Base-by-base conservation (phyloP, 1,140 invertebrate species). In the Cotesia glomerata region DNA sequence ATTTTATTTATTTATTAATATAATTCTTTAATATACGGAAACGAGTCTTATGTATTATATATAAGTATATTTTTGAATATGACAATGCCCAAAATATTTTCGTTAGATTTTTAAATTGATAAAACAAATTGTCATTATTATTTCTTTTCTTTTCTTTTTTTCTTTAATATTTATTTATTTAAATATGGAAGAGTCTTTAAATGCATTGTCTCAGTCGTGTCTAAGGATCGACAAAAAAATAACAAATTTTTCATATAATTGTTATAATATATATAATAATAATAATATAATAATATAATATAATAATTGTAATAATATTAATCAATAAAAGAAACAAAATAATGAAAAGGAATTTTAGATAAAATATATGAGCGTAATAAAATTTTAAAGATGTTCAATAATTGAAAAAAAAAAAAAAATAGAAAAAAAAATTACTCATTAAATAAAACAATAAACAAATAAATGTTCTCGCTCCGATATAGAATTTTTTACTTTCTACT, bases 1-100 rank as follows among this genome's bases (percentile, higher is more conserved):
- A 70, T 70, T 64, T 39, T 70, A 62, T 70, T 70, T 62, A 66
- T 66, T 51, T 66, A 66, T 68, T 51, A 51, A 34, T 69, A 59
- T 69, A 34, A 54, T 51, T 69, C 56, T 69, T 61, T 45, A 56
- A 18, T 69, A 56, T 56, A 52, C 32, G 58, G 34, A 32, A 69
- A 54, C 52, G 52, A 54, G 52, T 61, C 54, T 52, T 49, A 45
- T 36, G 56, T 69, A 59, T 56, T 69, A 73, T 18, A 51, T 71
- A 59, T 54, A n/a, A 5, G n/a, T 14, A 13, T 14, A 54, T 14
- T 54, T 54, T 13, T 54, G 13, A 54, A 54, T n/a, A 54, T 56
- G 16, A 56, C 7, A 14, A 14, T 14, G n/a, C 52, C 39, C 14
- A 52, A 36, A 51, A 66, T 66, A 51, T 66, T 16, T 9, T 66